These are phyloP conservation scores for Gymnopithys bicolor DNA, from an alignment of 2,797 vertebrate species.

Conservation along the genomic window DNA sequence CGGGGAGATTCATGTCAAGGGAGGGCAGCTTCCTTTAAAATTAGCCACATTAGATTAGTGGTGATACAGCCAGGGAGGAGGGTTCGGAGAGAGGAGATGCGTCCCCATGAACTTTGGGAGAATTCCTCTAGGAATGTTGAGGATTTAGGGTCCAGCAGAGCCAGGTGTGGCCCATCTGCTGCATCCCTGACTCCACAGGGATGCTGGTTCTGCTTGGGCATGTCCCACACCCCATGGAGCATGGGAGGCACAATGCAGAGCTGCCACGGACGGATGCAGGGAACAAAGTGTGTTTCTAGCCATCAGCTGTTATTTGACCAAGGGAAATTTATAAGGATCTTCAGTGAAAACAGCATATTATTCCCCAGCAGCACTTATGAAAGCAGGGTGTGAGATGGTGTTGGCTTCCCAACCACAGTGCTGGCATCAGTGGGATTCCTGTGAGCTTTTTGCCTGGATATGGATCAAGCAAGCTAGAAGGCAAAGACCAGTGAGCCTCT, in stretches of 20 bases:
- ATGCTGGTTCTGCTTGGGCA: not conserved
- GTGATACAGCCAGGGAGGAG: slow-evolving; percentile 7
- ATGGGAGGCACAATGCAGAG: fast-evolving
- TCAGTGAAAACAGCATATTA: not conserved
- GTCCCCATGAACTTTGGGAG: slow-evolving; percentile 9
- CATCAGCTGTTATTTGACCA: not conserved
- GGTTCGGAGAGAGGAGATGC: not conserved
- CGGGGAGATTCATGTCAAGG: slow-evolving; percentile 67
- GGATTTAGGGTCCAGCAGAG: not conserved
- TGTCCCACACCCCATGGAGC: fast-evolving
- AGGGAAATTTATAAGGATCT: not conserved
- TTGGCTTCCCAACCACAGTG: fast-evolving
- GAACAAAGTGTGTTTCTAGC: not conserved
- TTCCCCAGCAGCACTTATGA: not conserved
- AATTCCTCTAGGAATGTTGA: not conserved
- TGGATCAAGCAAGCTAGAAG: fast-evolving
- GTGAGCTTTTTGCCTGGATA: not conserved
- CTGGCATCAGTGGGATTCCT: not conserved
- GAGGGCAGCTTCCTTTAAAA: slow-evolving; percentile 71
- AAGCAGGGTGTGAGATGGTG: not conserved
- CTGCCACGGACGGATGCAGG: not conserved
- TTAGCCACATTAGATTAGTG: slow-evolving; percentile 58
- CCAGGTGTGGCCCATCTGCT: not conserved
- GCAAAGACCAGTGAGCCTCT: not conserved
- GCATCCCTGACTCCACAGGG: not conserved